Evolutionary conservation across 2,888 invertebrate species (phyloP).

Genomic region (Scrobipalpa atriplicella): DNA sequence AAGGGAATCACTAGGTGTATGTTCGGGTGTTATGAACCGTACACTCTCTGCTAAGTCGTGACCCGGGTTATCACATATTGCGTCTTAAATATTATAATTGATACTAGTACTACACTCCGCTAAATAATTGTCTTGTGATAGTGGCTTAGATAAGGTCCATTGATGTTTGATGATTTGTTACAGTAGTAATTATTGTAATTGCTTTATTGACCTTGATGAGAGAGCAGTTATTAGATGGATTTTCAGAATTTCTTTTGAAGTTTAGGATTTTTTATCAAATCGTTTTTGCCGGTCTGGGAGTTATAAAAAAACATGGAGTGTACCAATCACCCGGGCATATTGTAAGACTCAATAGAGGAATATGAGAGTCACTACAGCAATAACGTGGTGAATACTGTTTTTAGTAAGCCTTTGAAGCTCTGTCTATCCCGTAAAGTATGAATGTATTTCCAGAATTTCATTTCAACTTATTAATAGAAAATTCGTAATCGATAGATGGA

Average conservation of each 20-base stretch:
- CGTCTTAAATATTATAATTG: conserved; percentile 49
- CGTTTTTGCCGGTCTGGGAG: too few species aligned
- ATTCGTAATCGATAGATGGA: too few species aligned
- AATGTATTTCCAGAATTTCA: too few species aligned
- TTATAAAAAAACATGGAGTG: too few species aligned
- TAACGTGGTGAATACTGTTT: too few species aligned
- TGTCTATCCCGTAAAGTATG: too few species aligned
- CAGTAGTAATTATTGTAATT: background rate
- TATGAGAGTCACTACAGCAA: too few species aligned
- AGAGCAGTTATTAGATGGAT: background rate
- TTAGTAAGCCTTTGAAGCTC: too few species aligned
- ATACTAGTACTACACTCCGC: conserved; percentile 30
- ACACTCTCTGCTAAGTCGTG: background rate
- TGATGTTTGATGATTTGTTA: conserved; percentile 18
- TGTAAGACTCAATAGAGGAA: too few species aligned
- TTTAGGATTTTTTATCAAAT: too few species aligned
- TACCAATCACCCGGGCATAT: too few species aligned
- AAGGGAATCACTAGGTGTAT: background rate
- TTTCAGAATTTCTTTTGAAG: background rate
- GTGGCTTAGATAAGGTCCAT: conserved; percentile 21
- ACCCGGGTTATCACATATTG: conserved; percentile 61
- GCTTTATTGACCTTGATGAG: background rate
- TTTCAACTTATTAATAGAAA: too few species aligned
- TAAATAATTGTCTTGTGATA: conserved; percentile 17
- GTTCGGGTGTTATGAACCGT: background rate